phyloP scores from a whole-genome alignment of 2,888 invertebrate genomes.

The Hydraecia micacea region DNA sequence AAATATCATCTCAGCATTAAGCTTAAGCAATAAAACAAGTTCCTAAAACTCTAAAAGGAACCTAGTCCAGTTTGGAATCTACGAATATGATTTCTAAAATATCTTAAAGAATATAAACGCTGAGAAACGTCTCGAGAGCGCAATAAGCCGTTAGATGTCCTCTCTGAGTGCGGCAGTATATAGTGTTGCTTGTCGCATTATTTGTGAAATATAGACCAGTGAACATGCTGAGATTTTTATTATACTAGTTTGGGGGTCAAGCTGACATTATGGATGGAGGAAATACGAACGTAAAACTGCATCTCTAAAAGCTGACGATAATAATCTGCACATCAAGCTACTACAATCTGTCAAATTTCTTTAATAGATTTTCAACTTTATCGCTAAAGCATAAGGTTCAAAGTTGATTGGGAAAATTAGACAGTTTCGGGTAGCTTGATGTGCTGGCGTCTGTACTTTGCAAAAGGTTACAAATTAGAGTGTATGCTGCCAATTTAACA shows the following conservation, averaged over 20 bases:
- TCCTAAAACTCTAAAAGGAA: not conserved
- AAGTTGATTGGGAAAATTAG: too few species aligned
- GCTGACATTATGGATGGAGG: not conserved
- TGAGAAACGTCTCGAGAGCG: slow-evolving; percentile 26
- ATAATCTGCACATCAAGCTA: too few species aligned
- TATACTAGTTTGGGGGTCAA: not conserved
- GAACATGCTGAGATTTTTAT: slow-evolving; percentile 25
- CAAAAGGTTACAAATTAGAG: not conserved
- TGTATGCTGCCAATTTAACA: not conserved
- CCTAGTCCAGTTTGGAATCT: not conserved
- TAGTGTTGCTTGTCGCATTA: slow-evolving; percentile 35
- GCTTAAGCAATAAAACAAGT: slow-evolving; percentile 5
- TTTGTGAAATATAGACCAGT: slow-evolving; percentile 27
- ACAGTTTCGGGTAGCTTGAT: too few species aligned
- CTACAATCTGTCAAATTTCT: too few species aligned
- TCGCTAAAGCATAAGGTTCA: too few species aligned
- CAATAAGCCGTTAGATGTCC: slow-evolving; percentile 32
- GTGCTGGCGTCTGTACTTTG: not conserved
- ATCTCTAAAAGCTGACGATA: not conserved
- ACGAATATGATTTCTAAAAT: slow-evolving; percentile 31
- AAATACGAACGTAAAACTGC: not conserved
- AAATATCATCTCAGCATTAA: not conserved
- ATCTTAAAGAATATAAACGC: slow-evolving; percentile 32
- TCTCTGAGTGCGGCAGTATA: slow-evolving; percentile 26
- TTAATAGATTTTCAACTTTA: too few species aligned